Base-by-base conservation (phyloP, 2,888 invertebrate species). In the Tipula lateralis region DNA sequence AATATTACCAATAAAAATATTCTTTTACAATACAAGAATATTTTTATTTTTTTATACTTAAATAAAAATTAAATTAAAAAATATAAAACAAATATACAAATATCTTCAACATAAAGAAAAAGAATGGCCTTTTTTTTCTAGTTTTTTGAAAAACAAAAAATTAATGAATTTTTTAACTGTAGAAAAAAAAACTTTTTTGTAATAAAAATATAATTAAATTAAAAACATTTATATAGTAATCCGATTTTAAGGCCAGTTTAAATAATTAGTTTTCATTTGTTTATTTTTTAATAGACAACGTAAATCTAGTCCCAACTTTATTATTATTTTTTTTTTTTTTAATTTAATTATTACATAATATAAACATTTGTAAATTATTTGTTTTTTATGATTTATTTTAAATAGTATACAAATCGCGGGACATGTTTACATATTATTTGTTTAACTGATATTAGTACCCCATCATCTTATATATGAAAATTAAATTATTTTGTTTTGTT, bases 11-110 rank as follows among this genome's bases (percentile, higher is more conserved):
- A 50, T 50, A 50, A 50, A 50, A 50, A 50, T 50, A 50, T 50
- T 50, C 44, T 50, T 16, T 50, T 16, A 50, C n/a, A 50, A 16
- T 16, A 7, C 44, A 50, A 50, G 44, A 50, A 50, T 50, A 50
- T 50, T 50, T 50, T 50, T 50, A 50, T 50, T 50, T 50, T 50
- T 50, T 50, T 50, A 50, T 50, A 50, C 44, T 50, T 50, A 50
- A 50, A 50, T 34, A 34, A 44, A 50, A 50, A 50, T 50, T 50
- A 50, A 50, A 50, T 44, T 44, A 44, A 44, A 44, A 44, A 44
- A 44, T 50, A 16, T 50, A 50, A 50, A 50, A 50, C 44, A 50
- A 50, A 50, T 50, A 50, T 50, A 50, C 44, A 50, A 50, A 50
- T 50, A 50, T 50, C 44, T 50, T 50, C 44, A 50, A 50, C 44